Evolutionary conservation across 1,140 invertebrate species (phyloP), one percentile per base, ranked within the genome.

Genomic region (Drosophila aff.): DNA sequence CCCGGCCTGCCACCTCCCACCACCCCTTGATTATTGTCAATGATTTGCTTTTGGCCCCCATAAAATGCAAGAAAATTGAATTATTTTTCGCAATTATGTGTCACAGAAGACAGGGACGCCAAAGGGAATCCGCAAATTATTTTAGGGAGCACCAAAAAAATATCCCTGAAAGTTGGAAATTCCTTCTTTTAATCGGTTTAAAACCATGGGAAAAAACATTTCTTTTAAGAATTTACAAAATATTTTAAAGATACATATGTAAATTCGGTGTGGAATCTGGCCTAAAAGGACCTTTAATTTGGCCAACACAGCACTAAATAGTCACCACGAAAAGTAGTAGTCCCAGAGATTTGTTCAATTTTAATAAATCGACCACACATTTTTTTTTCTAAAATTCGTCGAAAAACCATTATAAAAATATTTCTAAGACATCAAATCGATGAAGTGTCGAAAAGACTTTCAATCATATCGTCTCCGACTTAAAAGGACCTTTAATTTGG

Each of bases 61-160:
- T 89, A 89, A 90, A 89, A 89, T 84, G 66, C 69, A 53, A 47
- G 78, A 67, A 89, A 89, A 89, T 89, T 89, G 85, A 89, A 89
- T 89, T 82, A 79, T 79, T 75, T 81, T 74, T 64, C 47, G 60
- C 61, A 53, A 69, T 76, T 76, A 69, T 76, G 57, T 78, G 75
- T 62, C 75, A 64, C 60, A 57, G 40, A 33, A 41, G 11, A 23
- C 23, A 38, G 31, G 47, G 47, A 68, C 41, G 43, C 64, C 58
- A 43, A 62, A 31, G 36, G 52, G 40, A 43, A 43, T 65, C 26
- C 40, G 43, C 41, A 60, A 66, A 41, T 63, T 10, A 41, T 63
- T 68, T 18, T 33, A 40, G n/a, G 5, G 21, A 13, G 16, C 16
- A 7, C 31, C 8, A 49, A n/a, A 26, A 16, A 47, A 13, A 33